Evolutionary conservation across 1,140 invertebrate genomes (phyloP).

Genomic region (Ridgeia piscesae): DNA sequence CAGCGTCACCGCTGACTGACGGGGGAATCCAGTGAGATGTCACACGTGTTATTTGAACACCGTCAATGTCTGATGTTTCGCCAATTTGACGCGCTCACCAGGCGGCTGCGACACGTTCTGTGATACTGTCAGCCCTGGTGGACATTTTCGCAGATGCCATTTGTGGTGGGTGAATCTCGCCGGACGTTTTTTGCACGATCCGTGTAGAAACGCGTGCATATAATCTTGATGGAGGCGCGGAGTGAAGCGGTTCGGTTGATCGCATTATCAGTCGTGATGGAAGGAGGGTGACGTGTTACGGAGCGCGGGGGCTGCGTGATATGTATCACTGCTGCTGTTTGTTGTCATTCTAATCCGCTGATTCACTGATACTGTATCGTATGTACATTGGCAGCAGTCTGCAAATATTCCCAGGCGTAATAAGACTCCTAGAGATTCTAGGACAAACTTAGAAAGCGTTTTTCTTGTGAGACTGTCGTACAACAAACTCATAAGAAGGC

Average conservation of each 20-base stretch:
- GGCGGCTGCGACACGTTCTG: not conserved
- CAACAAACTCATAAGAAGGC: not conserved
- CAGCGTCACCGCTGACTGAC: not conserved
- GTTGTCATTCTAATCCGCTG: not conserved
- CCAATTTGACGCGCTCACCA: not conserved
- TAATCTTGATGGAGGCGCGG: not conserved
- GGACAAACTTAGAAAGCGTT: not conserved
- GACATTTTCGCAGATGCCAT: not conserved
- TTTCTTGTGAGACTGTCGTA: not conserved
- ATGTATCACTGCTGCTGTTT: not conserved
- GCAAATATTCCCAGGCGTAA: not conserved
- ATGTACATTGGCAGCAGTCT: not conserved
- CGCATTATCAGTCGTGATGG: not conserved
- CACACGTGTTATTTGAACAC: not conserved
- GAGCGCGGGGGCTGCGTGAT: not conserved
- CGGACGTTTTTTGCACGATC: not conserved
- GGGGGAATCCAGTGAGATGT: not conserved
- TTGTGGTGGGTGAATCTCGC: not conserved
- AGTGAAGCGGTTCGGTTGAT: not conserved
- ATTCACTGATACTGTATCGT: not conserved
- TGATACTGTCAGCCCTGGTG: not conserved
- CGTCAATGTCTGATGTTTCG: not conserved
- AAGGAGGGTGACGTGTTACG: not conserved
- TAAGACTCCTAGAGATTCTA: not conserved
- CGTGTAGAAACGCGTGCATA: not conserved